Evolutionary conservation across 2,113 vertebrate species (phyloP).

Genomic region (Lampris megalopsis): DNA sequence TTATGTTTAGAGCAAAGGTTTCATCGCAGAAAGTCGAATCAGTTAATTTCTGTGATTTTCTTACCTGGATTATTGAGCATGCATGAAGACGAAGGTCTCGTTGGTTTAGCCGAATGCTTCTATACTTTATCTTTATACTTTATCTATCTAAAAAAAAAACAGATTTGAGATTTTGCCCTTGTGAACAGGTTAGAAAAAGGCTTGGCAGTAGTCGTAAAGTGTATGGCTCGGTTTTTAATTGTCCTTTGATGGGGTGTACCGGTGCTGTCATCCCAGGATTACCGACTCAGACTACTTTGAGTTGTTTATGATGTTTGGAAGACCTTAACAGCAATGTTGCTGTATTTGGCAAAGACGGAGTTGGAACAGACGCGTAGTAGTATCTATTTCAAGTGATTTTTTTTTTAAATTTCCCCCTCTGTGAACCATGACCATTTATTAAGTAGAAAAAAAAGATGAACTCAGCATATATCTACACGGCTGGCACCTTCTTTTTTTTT

Average conservation of each 20-base stretch:
- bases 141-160: too few species aligned
- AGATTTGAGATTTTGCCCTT: too few species aligned
- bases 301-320: slow-evolving; percentile 2
- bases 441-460: slow-evolving; percentile 16
- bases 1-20: not conserved
- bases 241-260: not conserved
- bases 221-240: not conserved
- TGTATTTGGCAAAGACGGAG: not conserved
- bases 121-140: not conserved
- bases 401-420: not conserved
- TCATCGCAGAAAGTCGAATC: too few species aligned
- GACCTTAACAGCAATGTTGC: not conserved
- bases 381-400: slow-evolving; percentile 5
- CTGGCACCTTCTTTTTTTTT: slow-evolving; percentile 38
- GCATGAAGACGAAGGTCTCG: too few species aligned
- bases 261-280: not conserved
- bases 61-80: too few species aligned
- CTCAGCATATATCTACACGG: slow-evolving; percentile 9
- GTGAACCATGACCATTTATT: slow-evolving; percentile 5
- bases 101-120: not conserved
- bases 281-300: not conserved
- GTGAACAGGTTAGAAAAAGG: too few species aligned
- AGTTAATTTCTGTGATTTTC: too few species aligned
- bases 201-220: not conserved
- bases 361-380: not conserved